A percentile compares a stretch with the other conserved stretches of the same genome.
Conservation (phyloP, 1,140 invertebrate species). For the Asbolus verrucosus region DNA sequence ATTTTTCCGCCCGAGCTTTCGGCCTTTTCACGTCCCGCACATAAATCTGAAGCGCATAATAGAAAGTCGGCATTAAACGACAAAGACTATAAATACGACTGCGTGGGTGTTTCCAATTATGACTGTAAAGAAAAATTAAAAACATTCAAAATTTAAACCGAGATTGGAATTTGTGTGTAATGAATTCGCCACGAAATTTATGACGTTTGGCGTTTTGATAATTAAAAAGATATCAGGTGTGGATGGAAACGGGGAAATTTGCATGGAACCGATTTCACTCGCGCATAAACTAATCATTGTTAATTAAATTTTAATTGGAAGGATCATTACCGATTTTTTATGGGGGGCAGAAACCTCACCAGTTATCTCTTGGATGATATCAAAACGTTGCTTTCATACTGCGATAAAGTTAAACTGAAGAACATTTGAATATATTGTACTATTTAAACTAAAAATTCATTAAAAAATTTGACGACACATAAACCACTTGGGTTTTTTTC, state of each 20-base stretch:
- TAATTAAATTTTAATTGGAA: slow-evolving; percentile 24
- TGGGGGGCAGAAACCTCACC: background rate
- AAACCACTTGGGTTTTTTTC: no score
- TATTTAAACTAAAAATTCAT: no score
- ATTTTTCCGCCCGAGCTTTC: slow-evolving; percentile 13
- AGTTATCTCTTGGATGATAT: no score
- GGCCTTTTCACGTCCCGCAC: background rate
- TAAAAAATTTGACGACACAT: no score
- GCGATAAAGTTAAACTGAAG: no score
- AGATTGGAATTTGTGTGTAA: slow-evolving; percentile 33
- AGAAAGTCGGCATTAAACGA: slow-evolving; percentile 32
- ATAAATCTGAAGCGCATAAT: slow-evolving; percentile 17
- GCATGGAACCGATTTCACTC: background rate
- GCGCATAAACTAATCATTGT: background rate
- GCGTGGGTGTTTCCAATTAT: slow-evolving; percentile 40
- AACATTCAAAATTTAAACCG: slow-evolving; percentile 2
- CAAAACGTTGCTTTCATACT: no score
- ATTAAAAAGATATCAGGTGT: slow-evolving; percentile 45
- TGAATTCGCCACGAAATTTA: slow-evolving; percentile 26
- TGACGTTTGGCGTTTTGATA: slow-evolving; percentile 34
- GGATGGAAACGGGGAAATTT: slow-evolving; percentile 27
- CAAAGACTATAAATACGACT: slow-evolving; percentile 1
- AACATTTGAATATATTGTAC: no score
- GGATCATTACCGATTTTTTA: slow-evolving; percentile 8
- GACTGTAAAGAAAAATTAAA: slow-evolving; percentile 1